These are phyloP conservation scores for Condylura cristata DNA, from an alignment of 2,113 vertebrate genomes.

Conservation along the genomic window DNA sequence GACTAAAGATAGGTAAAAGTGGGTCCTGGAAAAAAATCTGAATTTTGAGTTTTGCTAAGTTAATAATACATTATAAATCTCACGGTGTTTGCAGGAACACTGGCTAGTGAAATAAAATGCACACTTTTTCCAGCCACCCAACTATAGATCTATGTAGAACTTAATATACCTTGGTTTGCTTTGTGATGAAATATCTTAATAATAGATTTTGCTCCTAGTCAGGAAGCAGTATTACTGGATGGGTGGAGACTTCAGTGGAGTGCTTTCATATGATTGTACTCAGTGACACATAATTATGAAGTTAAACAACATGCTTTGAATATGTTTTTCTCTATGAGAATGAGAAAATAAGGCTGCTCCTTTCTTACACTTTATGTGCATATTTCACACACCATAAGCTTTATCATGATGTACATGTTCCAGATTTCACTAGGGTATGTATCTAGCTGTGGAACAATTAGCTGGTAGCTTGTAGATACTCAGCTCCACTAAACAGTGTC, in stretches of 20 bases:
- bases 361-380: not conserved
- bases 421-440: not conserved
- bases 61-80: slow-evolving; percentile 40
- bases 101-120: slow-evolving; percentile 27
- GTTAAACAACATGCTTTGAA: slow-evolving; percentile 14
- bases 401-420: not conserved
- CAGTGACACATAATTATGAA: slow-evolving; percentile 31
- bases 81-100: not conserved
- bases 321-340: slow-evolving; percentile 33
- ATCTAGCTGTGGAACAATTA: not conserved
- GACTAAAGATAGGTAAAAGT: slow-evolving; percentile 19
- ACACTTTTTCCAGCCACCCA: slow-evolving; percentile 15
- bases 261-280: slow-evolving; percentile 44
- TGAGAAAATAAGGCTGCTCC: not conserved
- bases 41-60: slow-evolving; percentile 47
- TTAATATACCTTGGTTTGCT: slow-evolving; percentile 25
- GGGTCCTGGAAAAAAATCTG: slow-evolving; percentile 15
- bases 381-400: not conserved
- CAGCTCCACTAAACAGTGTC: not conserved
- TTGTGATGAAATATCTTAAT: slow-evolving; percentile 28
- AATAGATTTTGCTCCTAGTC: slow-evolving; percentile 21
- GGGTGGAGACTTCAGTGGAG: not conserved
- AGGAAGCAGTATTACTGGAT: not conserved
- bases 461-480: not conserved
- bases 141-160: slow-evolving; percentile 41